phyloP scores from a whole-genome alignment of 35 echinoderm and acorn worm genomes.

The Amphiura filiformis region DNA sequence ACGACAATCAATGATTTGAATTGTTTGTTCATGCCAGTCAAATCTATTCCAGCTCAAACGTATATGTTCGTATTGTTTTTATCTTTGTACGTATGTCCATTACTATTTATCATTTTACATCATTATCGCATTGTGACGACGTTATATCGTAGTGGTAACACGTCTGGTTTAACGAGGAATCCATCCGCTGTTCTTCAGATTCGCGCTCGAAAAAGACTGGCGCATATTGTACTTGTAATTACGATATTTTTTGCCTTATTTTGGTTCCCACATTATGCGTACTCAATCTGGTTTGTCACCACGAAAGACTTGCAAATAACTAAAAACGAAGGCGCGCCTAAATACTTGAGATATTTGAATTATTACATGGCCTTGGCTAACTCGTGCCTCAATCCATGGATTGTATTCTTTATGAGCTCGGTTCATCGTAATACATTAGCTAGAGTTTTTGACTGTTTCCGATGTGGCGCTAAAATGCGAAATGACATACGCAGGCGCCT shows the following conservation, averaged over 20 bases:
- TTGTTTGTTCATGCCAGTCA: neutral
- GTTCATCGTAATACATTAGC: conserved; percentile 35
- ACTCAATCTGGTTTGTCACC: conserved; percentile 39
- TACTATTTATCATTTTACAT: neutral
- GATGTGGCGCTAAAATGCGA: neutral
- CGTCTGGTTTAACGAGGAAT: neutral
- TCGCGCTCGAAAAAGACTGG: conserved; percentile 60
- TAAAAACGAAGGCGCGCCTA: neutral
- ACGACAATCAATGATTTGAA: neutral
- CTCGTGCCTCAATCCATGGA: conserved; percentile 50
- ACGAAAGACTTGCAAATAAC: neutral
- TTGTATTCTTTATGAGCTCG: conserved; percentile 75
- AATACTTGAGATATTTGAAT: neutral
- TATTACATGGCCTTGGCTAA: conserved; percentile 17
- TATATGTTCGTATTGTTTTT: neutral
- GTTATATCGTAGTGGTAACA: neutral
- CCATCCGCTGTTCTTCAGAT: conserved; percentile 36
- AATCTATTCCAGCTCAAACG: neutral
- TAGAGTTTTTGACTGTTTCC: neutral
- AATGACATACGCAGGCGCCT: too few relatives aligned
- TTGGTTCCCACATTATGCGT: conserved; percentile 83
- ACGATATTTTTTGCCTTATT: conserved; percentile 75
- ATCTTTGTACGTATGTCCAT: neutral
- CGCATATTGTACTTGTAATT: conserved; percentile 59
- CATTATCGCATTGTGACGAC: neutral